These are phyloP conservation scores for Ephydatia muelleri DNA, from an alignment of 37 sponge, comb jelly and placozoan genomes.

Conservation along the genomic window DNA sequence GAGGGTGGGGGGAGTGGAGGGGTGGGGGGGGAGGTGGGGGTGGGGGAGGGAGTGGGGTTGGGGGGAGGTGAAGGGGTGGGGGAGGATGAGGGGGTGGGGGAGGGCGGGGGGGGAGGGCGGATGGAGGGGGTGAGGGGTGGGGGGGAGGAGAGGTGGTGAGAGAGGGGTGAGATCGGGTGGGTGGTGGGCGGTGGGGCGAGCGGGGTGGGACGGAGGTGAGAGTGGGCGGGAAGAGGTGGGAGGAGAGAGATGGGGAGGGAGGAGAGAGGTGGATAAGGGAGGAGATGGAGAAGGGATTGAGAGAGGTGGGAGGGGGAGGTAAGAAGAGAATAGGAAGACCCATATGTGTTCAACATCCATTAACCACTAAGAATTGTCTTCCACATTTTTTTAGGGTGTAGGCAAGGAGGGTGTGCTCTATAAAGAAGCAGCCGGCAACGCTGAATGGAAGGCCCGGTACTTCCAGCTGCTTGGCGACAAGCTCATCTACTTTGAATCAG, in stretches of 20 bases:
- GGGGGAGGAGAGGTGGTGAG: no score
- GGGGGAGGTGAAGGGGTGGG: no score
- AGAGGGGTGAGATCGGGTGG: no score
- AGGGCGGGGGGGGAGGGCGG: background rate
- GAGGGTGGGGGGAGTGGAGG: background rate
- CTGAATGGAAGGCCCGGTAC: constrained; percentile 35
- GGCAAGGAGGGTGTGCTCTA: constrained; percentile 54
- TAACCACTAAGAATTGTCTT: background rate
- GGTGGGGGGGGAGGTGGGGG: no score
- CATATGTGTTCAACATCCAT: no score
- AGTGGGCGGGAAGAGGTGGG: no score
- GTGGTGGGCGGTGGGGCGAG: no score
- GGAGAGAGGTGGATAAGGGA: background rate
- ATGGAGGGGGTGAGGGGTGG: background rate
- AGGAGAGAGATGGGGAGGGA: background rate
- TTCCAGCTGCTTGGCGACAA: constrained; percentile 21
- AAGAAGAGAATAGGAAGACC: background rate
- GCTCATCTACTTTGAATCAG: constrained; percentile 32
- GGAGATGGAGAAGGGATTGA: background rate
- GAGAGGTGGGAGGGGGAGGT: background rate
- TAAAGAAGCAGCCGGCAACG: constrained; percentile 14
- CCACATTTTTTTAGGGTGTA: constrained; percentile 22
- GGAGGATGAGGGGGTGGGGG: no score
- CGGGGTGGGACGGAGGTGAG: no score
- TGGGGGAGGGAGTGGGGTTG: no score